phyloP scores from a whole-genome alignment of 2,888 invertebrate genomes.

The Troilus luridus region DNA sequence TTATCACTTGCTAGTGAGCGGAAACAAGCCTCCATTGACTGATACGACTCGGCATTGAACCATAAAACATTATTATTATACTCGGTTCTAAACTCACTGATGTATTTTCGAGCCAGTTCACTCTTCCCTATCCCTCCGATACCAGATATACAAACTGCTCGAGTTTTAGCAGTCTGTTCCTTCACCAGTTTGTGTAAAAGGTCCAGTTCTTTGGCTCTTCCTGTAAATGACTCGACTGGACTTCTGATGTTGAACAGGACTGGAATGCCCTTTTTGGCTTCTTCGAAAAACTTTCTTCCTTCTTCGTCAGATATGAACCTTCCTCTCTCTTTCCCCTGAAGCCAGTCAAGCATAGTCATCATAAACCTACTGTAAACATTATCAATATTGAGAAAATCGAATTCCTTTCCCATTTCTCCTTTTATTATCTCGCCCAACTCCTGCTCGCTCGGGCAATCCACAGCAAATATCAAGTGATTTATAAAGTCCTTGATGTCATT shows the following conservation, averaged over 20 bases:
- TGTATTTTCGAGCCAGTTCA: conserved; percentile 61
- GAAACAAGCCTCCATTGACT: conserved; percentile 54
- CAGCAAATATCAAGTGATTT: conserved; percentile 39
- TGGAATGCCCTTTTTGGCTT: conserved; percentile 39
- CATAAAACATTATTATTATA: conserved; percentile 60
- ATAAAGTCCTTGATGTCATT: conserved; percentile 29
- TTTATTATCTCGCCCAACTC: conserved; percentile 15
- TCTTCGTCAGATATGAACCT: not conserved
- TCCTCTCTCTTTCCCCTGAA: conserved; percentile 26
- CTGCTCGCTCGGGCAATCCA: conserved; percentile 23
- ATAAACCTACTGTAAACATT: conserved; percentile 5
- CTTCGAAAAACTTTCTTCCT: conserved; percentile 20
- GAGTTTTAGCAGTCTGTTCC: not conserved
- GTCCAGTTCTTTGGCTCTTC: conserved; percentile 22
- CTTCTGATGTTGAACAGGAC: not conserved
- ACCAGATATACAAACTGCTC: conserved; percentile 53
- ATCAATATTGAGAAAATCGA: not conserved
- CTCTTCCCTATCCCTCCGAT: conserved; percentile 62
- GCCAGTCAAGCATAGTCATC: conserved; percentile 18
- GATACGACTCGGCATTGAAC: conserved; percentile 61
- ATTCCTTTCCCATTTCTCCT: conserved; percentile 39
- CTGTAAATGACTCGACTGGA: not conserved
- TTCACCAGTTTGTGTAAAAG: not conserved
- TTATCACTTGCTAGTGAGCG: conserved; percentile 55
- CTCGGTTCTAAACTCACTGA: conserved; percentile 24